A percentile compares a stretch with the other conserved stretches of the same genome.
Conservation (phyloP, 2,888 invertebrate genomes). For the Hypolimnas misippus region DNA sequence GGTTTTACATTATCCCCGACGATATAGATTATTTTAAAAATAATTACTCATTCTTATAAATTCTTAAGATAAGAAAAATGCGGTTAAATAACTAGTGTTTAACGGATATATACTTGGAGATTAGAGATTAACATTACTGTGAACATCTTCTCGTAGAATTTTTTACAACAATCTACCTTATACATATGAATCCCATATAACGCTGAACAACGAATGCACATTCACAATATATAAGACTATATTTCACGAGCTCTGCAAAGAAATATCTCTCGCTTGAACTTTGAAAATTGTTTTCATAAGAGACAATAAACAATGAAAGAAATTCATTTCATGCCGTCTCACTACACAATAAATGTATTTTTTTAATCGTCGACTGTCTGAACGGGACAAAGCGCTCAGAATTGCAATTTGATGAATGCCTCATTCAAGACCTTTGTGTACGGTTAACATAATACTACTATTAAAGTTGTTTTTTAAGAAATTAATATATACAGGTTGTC, state of each 20-base stretch:
- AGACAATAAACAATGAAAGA: conserved; percentile 25
- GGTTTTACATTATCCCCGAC: no score
- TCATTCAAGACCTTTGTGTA: conserved; percentile 37
- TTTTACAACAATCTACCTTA: no score
- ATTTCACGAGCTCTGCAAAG: background rate
- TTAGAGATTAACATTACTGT: no score
- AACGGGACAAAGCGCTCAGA: conserved; percentile 38
- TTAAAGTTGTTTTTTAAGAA: background rate
- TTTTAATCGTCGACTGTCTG: conserved; percentile 30
- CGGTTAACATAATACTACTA: conserved; percentile 28
- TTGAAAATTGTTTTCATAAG: background rate
- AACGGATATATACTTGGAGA: no score
- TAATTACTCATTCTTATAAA: no score
- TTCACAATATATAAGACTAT: background rate
- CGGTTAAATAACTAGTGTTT: no score
- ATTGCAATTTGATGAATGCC: conserved; percentile 44
- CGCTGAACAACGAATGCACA: background rate
- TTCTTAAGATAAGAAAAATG: no score
- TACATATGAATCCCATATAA: no score
- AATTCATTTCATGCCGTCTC: conserved; percentile 28
- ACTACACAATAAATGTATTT: conserved; percentile 26
- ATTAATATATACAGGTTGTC: no score
- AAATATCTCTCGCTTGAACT: background rate
- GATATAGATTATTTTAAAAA: no score
- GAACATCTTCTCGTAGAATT: no score